Base-by-base conservation (phyloP, 2,888 invertebrate species). In the Eudemis profundana region DNA sequence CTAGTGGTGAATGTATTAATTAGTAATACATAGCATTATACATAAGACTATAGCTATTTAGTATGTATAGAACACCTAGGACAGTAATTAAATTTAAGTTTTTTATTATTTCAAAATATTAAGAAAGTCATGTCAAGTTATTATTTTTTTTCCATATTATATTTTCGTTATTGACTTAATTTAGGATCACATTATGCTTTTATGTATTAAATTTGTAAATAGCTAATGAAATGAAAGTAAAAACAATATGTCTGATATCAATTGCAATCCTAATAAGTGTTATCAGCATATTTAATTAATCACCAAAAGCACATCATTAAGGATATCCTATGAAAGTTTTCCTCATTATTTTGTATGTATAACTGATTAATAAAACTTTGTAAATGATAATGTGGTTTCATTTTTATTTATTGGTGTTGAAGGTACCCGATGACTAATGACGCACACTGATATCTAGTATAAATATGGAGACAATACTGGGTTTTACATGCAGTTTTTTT, bases 281-380 rank as follows among this genome's bases (percentile, higher is more conserved):
- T 60, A 60, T 65, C 65, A 47, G 14, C 21, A 33, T 36, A 57
- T n/a, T n/a, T n/a, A n/a, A n/a, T 38, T 17, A 65, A 46, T 40
- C 57, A 64, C 59, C 19, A 59, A 65, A 44, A 59, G 50, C 33
- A 38, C 57, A 29, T 44, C 46, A 40, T 42, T 23, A 36, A 64
- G 15, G n/a, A 38, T 51, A 15, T 44, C 19, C 3, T 36, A 59
- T 46, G 12, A 46, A 44, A 42, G 17, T 42, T 56, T 44, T 59
- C 65, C 59, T 47, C 51, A 53, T 65, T 60, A 40, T 53, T 64
- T 59, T 51, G 14, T 59, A 59, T 53, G 46, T 21, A n/a, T 33
- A 57, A n/a, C n/a, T 54, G 21, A 59, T 51, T 46, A 57, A 63
- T 63, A 50, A 64, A 57, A 44, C 27, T 51, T 27, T 51, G 46